Percentiles rank a stretch among this genome's conserved stretches.
These are phyloP conservation scores for Parapsyche elsis DNA, from an alignment of 1,140 invertebrate genomes.

Conservation along the genomic window DNA sequence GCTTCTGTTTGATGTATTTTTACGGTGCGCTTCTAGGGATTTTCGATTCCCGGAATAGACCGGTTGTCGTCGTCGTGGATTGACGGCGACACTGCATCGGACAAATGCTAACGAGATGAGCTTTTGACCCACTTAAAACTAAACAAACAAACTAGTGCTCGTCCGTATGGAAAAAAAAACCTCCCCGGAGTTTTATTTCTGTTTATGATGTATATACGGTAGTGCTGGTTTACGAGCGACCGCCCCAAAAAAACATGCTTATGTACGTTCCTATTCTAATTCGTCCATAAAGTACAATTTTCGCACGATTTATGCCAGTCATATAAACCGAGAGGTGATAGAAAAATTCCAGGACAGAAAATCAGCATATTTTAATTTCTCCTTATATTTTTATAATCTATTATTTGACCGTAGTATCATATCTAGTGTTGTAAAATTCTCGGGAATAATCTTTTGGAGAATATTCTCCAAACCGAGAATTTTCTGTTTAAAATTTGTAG, in stretches of 20 bases:
- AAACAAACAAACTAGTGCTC: not conserved
- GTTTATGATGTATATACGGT: not conserved
- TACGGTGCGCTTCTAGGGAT: not conserved
- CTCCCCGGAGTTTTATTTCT: not conserved
- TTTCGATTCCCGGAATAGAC: not conserved
- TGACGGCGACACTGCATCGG: not conserved
- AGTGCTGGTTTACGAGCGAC: not conserved
- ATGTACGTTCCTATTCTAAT: slow-evolving; percentile 15
- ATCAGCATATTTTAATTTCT: no score
- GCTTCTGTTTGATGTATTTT: not conserved
- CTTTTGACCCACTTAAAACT: slow-evolving; percentile 23
- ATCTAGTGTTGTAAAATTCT: no score
- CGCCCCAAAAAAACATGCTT: not conserved
- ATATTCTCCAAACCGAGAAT: no score
- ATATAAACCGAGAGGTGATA: not conserved
- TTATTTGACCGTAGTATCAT: no score
- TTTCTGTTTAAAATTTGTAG: no score
- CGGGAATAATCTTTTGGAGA: no score
- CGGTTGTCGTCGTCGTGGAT: no score
- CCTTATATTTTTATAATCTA: no score
- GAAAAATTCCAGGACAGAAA: no score
- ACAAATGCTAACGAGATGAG: slow-evolving; percentile 4
- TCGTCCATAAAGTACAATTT: slow-evolving; percentile 27
- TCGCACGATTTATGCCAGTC: slow-evolving; percentile 16
- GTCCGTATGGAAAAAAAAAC: slow-evolving; percentile 1